Conservation (phyloP, 2,888 invertebrate genomes). For the Ormyrus nitidulus region DNA sequence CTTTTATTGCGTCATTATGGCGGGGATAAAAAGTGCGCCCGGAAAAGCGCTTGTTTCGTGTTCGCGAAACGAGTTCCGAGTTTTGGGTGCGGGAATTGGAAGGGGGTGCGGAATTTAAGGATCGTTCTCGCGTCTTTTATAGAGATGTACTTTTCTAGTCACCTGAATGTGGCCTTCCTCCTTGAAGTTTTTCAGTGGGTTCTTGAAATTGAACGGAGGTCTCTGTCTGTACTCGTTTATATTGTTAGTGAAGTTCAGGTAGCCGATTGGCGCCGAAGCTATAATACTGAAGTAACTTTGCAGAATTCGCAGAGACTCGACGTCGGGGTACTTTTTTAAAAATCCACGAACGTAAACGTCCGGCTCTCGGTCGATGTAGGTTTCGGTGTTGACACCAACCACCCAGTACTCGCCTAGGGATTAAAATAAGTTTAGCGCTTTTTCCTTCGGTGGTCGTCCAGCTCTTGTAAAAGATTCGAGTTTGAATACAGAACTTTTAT, state of each 20-base stretch:
- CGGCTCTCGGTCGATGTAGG: constrained; percentile 88
- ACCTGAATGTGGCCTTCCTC: constrained; percentile 53
- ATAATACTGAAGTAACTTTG: constrained; percentile 89
- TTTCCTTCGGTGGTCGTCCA: too few species aligned
- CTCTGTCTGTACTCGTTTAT: constrained; percentile 90
- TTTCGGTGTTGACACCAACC: constrained; percentile 92
- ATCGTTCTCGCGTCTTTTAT: too few species aligned
- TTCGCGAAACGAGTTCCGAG: too few species aligned
- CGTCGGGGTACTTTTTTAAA: constrained; percentile 77
- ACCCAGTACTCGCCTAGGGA: constrained; percentile 91
- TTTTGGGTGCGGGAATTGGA: too few species aligned
- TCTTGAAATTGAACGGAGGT: constrained; percentile 92
- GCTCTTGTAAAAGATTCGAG: too few species aligned
- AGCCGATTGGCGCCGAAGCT: constrained; percentile 85
- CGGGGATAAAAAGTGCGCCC: neutral
- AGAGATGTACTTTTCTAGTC: constrained; percentile 24
- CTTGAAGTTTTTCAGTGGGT: constrained; percentile 79
- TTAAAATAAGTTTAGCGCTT: too few species aligned
- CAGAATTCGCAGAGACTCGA: constrained; percentile 82
- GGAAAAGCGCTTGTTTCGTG: neutral
- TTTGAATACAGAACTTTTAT: too few species aligned
- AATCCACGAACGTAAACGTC: constrained; percentile 88
- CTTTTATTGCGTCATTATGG: constrained; percentile 12
- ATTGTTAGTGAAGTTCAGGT: constrained; percentile 83
- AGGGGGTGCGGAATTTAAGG: too few species aligned